A percentile compares a stretch with the other conserved stretches of the same genome.
Evolutionary conservation across 2,113 vertebrate species (phyloP).

Genomic region (Siphamia tubifer): DNA sequence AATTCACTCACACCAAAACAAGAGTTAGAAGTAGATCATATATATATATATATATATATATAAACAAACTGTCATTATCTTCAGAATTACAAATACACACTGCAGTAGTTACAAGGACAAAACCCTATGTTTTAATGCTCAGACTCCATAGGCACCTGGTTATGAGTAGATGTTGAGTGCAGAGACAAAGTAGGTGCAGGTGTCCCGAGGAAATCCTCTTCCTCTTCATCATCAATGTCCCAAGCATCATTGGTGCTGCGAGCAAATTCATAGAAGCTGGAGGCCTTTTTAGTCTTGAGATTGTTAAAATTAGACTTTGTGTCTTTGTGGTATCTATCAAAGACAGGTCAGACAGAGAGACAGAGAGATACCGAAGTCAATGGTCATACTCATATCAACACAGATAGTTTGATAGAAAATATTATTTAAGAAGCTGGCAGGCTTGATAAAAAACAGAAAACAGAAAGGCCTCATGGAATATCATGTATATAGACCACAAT

Average conservation of each 20-base stretch:
- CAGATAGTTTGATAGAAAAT: too few relatives aligned
- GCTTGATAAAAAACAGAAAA: background rate
- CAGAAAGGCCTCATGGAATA: too few relatives aligned
- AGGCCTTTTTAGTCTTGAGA: constrained; percentile 89
- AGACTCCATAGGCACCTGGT: constrained; percentile 45
- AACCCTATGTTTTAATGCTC: background rate
- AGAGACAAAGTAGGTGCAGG: constrained; percentile 19
- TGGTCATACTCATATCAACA: background rate
- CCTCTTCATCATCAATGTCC: constrained; percentile 93
- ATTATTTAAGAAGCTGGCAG: too few relatives aligned
- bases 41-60: too few relatives aligned
- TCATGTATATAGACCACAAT: background rate
- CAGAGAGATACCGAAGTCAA: background rate
- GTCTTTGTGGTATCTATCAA: constrained; percentile 88
- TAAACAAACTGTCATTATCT: too few relatives aligned
- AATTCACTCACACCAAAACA: too few relatives aligned
- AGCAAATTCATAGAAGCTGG: constrained; percentile 94
- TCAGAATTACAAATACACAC: too few relatives aligned
- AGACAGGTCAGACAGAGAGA: background rate
- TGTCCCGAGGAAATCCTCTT: constrained; percentile 72
- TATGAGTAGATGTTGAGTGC: constrained; percentile 67
- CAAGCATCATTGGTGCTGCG: constrained; percentile 94
- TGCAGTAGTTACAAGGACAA: background rate
- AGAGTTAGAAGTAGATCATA: too few relatives aligned
- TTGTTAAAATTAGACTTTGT: constrained; percentile 83